A percentile compares a stretch with the other conserved stretches of the same genome.
Evolutionary conservation across 2,113 vertebrate species (phyloP).

Genomic region (Natator depressus): DNA sequence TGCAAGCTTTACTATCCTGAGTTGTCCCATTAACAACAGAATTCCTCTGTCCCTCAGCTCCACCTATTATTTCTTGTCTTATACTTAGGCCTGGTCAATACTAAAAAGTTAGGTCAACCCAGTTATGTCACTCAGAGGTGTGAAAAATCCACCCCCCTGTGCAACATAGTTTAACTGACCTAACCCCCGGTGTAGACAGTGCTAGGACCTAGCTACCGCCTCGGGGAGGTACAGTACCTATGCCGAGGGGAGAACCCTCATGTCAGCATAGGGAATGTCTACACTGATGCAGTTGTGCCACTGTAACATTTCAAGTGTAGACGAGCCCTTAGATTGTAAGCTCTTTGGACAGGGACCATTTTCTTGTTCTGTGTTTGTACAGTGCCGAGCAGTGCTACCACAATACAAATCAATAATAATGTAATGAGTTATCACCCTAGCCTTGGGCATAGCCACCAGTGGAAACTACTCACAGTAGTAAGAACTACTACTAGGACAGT

Average conservation of each 20-base stretch:
- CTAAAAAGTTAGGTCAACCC: background rate
- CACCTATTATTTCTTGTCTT: background rate
- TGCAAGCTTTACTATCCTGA: background rate
- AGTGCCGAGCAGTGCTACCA: background rate
- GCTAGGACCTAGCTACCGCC: background rate
- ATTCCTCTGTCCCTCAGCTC: background rate
- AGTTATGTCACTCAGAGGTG: background rate
- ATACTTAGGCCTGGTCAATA: background rate
- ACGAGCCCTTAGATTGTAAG: background rate
- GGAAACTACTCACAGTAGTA: background rate
- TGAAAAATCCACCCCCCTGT: background rate
- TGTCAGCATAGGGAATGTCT: background rate
- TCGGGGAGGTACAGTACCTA: background rate
- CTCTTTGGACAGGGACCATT: background rate
- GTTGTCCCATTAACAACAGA: background rate
- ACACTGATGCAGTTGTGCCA: background rate
- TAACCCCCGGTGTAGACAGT: background rate
- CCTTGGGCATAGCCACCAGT: background rate
- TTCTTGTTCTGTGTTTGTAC: background rate
- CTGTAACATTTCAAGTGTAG: background rate
- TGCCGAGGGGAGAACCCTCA: background rate
- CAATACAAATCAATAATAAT: conserved; percentile 9
- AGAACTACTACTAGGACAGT: background rate
- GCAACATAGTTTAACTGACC: background rate
- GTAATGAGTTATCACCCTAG: background rate